A percentile compares a stretch with the other conserved stretches of the same genome.
Evolutionary conservation across 2,797 vertebrate species (phyloP).

Genomic region (Xenopus petersii): DNA sequence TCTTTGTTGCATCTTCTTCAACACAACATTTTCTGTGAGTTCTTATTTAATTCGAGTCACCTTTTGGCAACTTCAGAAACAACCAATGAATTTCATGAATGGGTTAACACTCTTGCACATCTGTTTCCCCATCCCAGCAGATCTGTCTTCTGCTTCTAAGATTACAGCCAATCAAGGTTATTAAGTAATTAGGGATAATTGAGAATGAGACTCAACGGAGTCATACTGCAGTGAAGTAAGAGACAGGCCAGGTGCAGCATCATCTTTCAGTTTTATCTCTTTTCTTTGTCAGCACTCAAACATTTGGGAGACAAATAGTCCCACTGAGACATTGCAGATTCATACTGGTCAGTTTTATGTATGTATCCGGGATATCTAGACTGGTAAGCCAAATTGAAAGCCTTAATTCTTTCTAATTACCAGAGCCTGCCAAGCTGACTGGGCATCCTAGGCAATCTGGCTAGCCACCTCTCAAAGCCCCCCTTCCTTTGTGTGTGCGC

Average conservation of each 20-base stretch:
- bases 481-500: no score
- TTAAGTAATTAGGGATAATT: slow-evolving; percentile 48
- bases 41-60: no score
- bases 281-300: slow-evolving; percentile 25
- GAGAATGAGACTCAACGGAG: slow-evolving; percentile 41
- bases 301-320: slow-evolving; percentile 29
- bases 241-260: slow-evolving; percentile 40
- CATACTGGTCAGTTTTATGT: slow-evolving; percentile 22
- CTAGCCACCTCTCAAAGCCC: no score
- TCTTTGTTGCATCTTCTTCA: no score
- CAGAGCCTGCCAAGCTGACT: no score
- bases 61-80: no score
- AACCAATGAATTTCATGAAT: neutral
- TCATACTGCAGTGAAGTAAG: slow-evolving; percentile 23
- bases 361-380: slow-evolving; percentile 4
- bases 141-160: slow-evolving; percentile 33
- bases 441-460: no score
- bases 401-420: neutral
- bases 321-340: slow-evolving; percentile 11
- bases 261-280: slow-evolving; percentile 37
- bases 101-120: slow-evolving; percentile 35
- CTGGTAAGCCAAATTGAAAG: slow-evolving; percentile 7
- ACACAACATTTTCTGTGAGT: no score
- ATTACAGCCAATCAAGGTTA: slow-evolving; percentile 48
- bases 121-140: slow-evolving; percentile 35